Percentiles rank a stretch among this genome's conserved stretches.
Evolutionary conservation across 1,140 invertebrate species (phyloP).

Genomic region (Nasonia vitripennis): DNA sequence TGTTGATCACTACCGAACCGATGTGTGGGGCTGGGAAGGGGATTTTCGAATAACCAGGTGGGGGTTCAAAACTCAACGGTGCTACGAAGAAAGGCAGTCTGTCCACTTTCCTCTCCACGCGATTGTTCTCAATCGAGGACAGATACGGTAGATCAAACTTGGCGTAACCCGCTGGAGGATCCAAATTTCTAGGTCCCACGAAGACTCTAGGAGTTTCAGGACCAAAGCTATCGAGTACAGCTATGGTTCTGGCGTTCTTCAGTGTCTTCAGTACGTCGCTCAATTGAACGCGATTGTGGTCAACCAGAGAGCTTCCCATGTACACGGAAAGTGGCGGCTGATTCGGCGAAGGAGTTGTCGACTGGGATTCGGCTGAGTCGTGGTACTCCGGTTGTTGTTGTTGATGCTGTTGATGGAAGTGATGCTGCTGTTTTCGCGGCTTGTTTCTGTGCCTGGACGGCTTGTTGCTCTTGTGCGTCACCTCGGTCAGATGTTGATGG

Average conservation of each 20-base stretch:
- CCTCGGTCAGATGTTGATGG: constrained; percentile 59
- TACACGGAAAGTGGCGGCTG: constrained; percentile 89
- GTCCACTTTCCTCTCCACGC: constrained; percentile 83
- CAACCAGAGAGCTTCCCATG: constrained; percentile 76
- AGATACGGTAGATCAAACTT: constrained; percentile 90
- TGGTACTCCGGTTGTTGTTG: constrained; percentile 70
- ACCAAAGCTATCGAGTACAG: constrained; percentile 83
- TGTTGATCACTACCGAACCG: constrained; percentile 86
- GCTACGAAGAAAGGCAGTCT: constrained; percentile 89
- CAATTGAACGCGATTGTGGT: constrained; percentile 75
- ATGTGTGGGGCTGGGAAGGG: constrained; percentile 89
- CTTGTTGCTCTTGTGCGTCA: constrained; percentile 48
- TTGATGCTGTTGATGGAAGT: constrained; percentile 61
- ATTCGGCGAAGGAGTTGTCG: constrained; percentile 77
- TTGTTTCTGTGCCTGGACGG: constrained; percentile 53
- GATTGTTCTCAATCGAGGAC: constrained; percentile 82
- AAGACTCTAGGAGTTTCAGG: constrained; percentile 84
- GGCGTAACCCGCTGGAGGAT: constrained; percentile 81
- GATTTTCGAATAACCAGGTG: constrained; percentile 87
- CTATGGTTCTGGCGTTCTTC: constrained; percentile 83
- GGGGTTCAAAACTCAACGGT: constrained; percentile 87
- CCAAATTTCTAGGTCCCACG: constrained; percentile 84
- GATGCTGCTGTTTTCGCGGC: constrained; percentile 50
- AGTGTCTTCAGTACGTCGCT: constrained; percentile 82
- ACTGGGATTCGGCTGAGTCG: constrained; percentile 52